Conservation (phyloP, 1,140 invertebrate species). For the Muscidifurax raptorellus region DNA sequence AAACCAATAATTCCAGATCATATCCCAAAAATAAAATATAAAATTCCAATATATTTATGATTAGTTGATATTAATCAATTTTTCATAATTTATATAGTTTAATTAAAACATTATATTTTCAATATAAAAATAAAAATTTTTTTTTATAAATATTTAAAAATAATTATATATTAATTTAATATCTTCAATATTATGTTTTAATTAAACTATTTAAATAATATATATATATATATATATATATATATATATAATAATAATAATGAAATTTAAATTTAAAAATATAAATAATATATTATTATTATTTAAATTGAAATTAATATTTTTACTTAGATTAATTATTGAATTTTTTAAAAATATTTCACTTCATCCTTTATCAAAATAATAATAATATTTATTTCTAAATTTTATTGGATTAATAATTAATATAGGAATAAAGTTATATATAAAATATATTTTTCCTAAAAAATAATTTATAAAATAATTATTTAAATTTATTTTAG, state of each 20-base stretch:
- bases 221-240: no score
- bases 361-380: slow-evolving; percentile 24
- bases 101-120: slow-evolving; percentile 57
- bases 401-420: background rate
- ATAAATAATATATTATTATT: slow-evolving; percentile 64
- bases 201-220: slow-evolving; percentile 49
- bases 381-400: background rate
- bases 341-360: slow-evolving; percentile 28
- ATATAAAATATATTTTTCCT: slow-evolving; percentile 75
- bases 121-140: slow-evolving; percentile 63
- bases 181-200: slow-evolving; percentile 78
- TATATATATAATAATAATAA: slow-evolving; percentile 53
- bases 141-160: slow-evolving; percentile 66
- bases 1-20: slow-evolving; percentile 81
- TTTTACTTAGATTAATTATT: slow-evolving; percentile 50
- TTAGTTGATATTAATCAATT: slow-evolving; percentile 82
- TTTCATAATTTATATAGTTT: slow-evolving; percentile 66
- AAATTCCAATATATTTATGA: slow-evolving; percentile 81
- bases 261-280: slow-evolving; percentile 59
- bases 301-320: slow-evolving; percentile 35
- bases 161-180: slow-evolving; percentile 72
- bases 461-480: slow-evolving; percentile 69
- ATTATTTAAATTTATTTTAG: no score
- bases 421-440: slow-evolving; percentile 70
- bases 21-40: slow-evolving; percentile 85